Base-by-base conservation (phyloP, 2,113 vertebrate species). In the Heterocephalus glaber region DNA sequence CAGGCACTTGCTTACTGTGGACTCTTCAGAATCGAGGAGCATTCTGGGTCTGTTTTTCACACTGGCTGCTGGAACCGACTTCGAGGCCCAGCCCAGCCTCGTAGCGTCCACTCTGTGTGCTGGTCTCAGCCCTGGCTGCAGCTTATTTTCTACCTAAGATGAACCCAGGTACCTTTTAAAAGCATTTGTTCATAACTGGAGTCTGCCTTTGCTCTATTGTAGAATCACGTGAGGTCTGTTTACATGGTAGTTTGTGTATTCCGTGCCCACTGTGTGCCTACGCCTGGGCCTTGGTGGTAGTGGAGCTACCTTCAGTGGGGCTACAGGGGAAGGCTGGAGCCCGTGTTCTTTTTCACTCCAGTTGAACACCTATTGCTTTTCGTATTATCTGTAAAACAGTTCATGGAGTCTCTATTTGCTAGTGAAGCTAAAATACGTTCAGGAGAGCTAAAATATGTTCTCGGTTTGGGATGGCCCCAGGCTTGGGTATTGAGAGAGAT, bases 381-480 rank as follows among this genome's bases (percentile, higher is more conserved):
- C 30, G 28, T 41, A 66, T 72, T 10, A 28, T 49, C n/a, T 96
- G 66, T 60, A 61, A 93, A 88, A 68, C 74, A 93, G 7, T 85
- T 86, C 65, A 83, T n/a, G 56, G n/a, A 88, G n/a, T 87, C n/a
- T 91, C n/a, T 89, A 1, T 93, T 89, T 77, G 30, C 81, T 88
- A 70, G 56, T 49, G 86, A 94, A 81, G 28, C 92, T 94, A 19
- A 86, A 96, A 80, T 79, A 60, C 79, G 61, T 79, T 89, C 49
- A 33, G 79, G 87, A 81, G 65, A n/a, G n/a, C n/a, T n/a, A n/a
- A n/a, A n/a, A 89, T 91, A 83, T 86, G 56, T 58, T 76, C 65
- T 88, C 72, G 26, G 35, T 41, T 92, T 72, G 77, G 56, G 41
- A 44, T 76, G 65, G 22, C 58, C 90, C 83, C 24, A 41, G 58